Evolutionary conservation across 2,888 invertebrate genomes (phyloP).

Genomic region (Catocala sponsa): DNA sequence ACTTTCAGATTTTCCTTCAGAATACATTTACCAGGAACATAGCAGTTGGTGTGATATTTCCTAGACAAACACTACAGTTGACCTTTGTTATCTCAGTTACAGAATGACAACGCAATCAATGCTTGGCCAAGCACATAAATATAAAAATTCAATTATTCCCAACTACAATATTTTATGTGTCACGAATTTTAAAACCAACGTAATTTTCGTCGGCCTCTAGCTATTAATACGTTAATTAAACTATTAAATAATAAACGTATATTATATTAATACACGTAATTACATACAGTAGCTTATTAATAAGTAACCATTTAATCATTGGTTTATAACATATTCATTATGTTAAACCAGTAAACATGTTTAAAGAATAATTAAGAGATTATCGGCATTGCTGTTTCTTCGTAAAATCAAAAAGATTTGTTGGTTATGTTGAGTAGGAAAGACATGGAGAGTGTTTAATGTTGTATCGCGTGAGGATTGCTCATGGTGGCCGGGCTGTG

Average conservation of each 20-base stretch:
- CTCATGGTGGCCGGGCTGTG: constrained; percentile 42
- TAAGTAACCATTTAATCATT: neutral
- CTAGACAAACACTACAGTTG: constrained; percentile 12
- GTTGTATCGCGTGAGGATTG: constrained; percentile 54
- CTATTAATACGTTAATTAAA: constrained; percentile 1
- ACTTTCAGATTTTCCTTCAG: constrained; percentile 1
- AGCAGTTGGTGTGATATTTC: constrained; percentile 4
- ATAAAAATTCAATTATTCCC: constrained; percentile 34
- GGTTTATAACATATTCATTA: neutral
- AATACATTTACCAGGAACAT: neutral
- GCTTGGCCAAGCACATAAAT: constrained; percentile 16
- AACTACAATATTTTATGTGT: neutral
- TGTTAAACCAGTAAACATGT: neutral
- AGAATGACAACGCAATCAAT: constrained; percentile 31
- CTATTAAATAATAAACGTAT: neutral
- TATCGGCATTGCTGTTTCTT: constrained; percentile 30
- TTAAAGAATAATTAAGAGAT: too few relatives aligned
- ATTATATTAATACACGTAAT: neutral
- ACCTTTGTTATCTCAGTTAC: constrained; percentile 41
- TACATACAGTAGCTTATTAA: neutral
- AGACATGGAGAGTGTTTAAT: constrained; percentile 45
- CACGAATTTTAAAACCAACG: constrained; percentile 1
- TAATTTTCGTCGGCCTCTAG: neutral
- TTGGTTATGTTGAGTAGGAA: constrained; percentile 31
- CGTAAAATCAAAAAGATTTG: constrained; percentile 38